phyloP scores from a whole-genome alignment of 1,140 invertebrate genomes.

The Panulirus ornatus region DNA sequence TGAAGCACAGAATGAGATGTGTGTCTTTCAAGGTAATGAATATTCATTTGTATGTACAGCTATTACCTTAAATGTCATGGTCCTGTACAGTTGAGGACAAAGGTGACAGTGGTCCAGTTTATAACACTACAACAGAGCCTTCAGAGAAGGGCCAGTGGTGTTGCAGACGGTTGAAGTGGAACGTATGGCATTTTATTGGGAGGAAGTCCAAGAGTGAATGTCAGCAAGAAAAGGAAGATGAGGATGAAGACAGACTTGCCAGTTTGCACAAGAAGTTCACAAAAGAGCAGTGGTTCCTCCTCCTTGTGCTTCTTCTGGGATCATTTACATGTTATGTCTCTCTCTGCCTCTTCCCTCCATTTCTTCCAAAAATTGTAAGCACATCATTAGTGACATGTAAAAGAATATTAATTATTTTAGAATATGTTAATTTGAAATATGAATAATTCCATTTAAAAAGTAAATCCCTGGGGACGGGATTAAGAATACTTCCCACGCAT shows the following conservation, averaged over 20 bases:
- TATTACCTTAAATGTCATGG: too few relatives aligned
- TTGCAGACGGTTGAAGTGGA: neutral
- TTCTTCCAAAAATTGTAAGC: slow-evolving; percentile 76
- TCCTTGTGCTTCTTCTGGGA: slow-evolving; percentile 74
- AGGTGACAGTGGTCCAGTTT: slow-evolving; percentile 32
- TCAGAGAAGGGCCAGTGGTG: neutral
- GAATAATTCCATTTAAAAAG: neutral
- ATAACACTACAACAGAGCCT: slow-evolving; percentile 33
- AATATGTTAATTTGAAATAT: neutral
- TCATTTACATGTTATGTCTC: slow-evolving; percentile 76
- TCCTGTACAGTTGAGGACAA: slow-evolving; percentile 16
- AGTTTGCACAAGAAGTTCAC: slow-evolving; percentile 30
- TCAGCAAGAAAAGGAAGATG: neutral
- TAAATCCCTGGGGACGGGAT: neutral
- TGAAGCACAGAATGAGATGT: too few relatives aligned
- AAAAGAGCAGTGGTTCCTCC: slow-evolving; percentile 77
- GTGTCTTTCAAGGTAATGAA: too few relatives aligned
- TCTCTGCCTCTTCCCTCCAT: slow-evolving; percentile 77
- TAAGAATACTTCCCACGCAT: too few relatives aligned
- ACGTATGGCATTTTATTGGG: neutral
- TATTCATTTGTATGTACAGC: too few relatives aligned
- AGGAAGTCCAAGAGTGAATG: neutral
- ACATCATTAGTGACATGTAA: neutral
- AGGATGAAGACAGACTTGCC: too few relatives aligned
- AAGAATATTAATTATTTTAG: neutral